Conservation (phyloP, 2,113 vertebrate genomes). For the Poeciliopsis occidentalis region DNA sequence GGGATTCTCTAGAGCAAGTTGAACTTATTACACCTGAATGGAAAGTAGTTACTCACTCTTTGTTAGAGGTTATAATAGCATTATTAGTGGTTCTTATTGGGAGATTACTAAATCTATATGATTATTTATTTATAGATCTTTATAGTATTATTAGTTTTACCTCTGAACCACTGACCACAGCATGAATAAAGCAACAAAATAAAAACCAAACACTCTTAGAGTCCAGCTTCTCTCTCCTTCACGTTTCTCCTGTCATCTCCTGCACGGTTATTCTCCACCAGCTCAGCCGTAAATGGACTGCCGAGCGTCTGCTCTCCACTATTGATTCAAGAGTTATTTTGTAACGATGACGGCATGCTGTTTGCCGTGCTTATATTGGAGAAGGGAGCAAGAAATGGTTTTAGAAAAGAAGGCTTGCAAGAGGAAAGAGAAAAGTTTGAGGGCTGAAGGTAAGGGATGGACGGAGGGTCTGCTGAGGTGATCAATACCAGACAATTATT, state of each 20-base stretch:
- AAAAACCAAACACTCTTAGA: not conserved
- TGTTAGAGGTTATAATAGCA: no score
- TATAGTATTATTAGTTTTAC: no score
- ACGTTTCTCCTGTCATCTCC: slow-evolving; percentile 8
- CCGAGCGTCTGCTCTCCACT: slow-evolving; percentile 51
- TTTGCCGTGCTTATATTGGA: slow-evolving; percentile 55
- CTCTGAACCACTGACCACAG: no score
- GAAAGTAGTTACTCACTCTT: no score
- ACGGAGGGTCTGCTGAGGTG: slow-evolving; percentile 33
- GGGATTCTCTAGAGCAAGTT: not conserved
- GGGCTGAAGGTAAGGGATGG: slow-evolving; percentile 8
- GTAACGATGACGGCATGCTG: slow-evolving; percentile 55
- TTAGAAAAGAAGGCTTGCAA: not conserved
- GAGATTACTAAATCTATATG: no score
- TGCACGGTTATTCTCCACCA: slow-evolving; percentile 52
- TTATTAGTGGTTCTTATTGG: no score
- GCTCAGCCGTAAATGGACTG: slow-evolving; percentile 53
- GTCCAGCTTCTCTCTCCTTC: not conserved
- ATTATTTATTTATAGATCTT: no score
- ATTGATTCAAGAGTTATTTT: slow-evolving; percentile 70
- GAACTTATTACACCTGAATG: no score
- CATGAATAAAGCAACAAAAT: not conserved
- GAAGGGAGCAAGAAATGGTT: slow-evolving; percentile 35
- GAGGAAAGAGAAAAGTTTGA: slow-evolving; percentile 11
- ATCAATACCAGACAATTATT: slow-evolving; percentile 71